Conservation (phyloP, 1,140 invertebrate genomes). For the Drosophila repletoides region DNA sequence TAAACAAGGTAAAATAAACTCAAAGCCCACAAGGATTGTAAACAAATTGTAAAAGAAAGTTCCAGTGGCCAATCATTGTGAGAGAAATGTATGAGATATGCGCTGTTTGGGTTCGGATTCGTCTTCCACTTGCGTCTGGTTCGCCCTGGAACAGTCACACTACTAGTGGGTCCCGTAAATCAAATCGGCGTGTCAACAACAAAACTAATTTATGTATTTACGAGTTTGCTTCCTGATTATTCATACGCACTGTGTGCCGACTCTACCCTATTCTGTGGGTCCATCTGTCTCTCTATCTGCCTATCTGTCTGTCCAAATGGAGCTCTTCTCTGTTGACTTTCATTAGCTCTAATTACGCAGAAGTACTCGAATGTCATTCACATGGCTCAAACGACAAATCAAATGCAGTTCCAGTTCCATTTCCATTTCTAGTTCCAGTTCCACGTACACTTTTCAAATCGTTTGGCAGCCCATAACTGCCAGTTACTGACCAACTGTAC, state of each 20-base stretch:
- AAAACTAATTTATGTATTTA: conserved; percentile 77
- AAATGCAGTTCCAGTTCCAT: conserved; percentile 66
- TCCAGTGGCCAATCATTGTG: too few relatives aligned
- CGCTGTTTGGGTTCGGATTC: conserved; percentile 1
- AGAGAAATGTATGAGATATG: conserved; percentile 44
- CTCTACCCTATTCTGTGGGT: background rate
- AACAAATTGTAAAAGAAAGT: too few relatives aligned
- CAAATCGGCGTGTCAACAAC: conserved; percentile 71
- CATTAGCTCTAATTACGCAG: conserved; percentile 69
- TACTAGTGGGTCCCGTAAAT: conserved; percentile 27
- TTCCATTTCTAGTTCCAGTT: conserved; percentile 53
- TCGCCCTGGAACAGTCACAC: too few relatives aligned
- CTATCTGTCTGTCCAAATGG: background rate
- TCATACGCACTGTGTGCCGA: conserved; percentile 58
- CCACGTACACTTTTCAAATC: conserved; percentile 43
- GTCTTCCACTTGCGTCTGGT: conserved; percentile 10
- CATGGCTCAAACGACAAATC: conserved; percentile 61
- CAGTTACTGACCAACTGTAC: conserved; percentile 5
- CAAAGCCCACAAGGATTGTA: too few relatives aligned
- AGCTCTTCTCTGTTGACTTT: conserved; percentile 53
- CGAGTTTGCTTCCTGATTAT: conserved; percentile 59
- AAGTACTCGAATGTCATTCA: conserved; percentile 58
- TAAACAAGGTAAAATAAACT: too few relatives aligned
- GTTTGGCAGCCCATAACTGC: conserved; percentile 51
- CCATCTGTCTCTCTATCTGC: background rate